Percentiles rank a stretch among this genome's conserved stretches.
Conservation (phyloP, 2,113 vertebrate species). For the Scolopax mira region DNA sequence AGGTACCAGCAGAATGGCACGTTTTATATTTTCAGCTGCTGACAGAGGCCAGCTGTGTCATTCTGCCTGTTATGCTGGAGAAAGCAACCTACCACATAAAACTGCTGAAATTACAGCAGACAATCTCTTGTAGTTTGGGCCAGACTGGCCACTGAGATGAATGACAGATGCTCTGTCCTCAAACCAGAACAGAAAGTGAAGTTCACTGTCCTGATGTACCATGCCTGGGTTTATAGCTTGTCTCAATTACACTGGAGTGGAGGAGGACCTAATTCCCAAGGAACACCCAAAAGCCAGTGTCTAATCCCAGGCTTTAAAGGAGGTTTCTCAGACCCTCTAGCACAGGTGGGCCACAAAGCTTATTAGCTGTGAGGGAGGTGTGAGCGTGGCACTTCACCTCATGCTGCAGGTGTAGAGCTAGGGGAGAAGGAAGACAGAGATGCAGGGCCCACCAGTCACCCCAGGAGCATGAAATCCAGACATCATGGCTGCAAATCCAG, state of each 20-base stretch:
- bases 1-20: not conserved
- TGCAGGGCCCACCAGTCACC: rapidly evolving
- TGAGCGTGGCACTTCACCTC: not conserved
- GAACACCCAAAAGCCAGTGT: not conserved
- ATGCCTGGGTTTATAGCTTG: not conserved
- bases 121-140: not conserved
- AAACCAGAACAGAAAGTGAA: not conserved
- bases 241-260: not conserved
- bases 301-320: not conserved
- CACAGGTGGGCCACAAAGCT: not conserved
- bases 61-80: not conserved
- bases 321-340: not conserved
- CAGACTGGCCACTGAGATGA: not conserved
- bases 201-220: not conserved
- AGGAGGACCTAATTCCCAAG: not conserved
- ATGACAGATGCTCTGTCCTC: not conserved
- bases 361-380: not conserved
- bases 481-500: not conserved
- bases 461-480: rapidly evolving
- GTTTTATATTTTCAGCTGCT: not conserved
- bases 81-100: not conserved
- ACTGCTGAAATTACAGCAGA: not conserved
- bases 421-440: not conserved
- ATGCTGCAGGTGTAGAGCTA: rapidly evolving
- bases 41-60: not conserved